Conservation (phyloP, 2,113 vertebrate species). For the Copsychus sechellarum region DNA sequence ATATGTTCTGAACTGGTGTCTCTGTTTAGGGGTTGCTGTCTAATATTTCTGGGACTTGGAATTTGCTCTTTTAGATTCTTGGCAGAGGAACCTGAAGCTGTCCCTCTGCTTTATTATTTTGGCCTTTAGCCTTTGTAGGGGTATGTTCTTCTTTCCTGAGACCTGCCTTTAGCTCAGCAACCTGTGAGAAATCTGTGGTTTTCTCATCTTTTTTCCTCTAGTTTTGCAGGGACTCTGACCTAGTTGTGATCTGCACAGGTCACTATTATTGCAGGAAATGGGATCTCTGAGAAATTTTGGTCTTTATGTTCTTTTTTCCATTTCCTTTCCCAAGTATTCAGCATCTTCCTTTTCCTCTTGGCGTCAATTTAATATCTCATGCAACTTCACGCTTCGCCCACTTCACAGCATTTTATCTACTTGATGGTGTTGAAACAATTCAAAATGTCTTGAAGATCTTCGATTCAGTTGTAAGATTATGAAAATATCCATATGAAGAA, state of each 20-base stretch:
- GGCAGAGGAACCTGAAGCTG: background rate
- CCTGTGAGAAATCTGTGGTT: background rate
- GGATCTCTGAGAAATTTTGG: background rate
- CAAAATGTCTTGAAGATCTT: background rate
- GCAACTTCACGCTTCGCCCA: background rate
- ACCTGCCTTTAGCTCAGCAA: background rate
- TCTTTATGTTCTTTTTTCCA: background rate
- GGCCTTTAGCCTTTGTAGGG: constrained; percentile 31
- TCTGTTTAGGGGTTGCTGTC: background rate
- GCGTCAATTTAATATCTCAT: background rate
- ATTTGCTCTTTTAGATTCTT: constrained; percentile 53
- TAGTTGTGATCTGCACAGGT: background rate
- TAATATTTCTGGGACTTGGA: constrained; percentile 41
- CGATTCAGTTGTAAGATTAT: background rate
- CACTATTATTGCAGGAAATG: background rate
- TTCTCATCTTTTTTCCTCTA: background rate
- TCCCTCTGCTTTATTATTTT: constrained; percentile 32
- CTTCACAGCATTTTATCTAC: background rate
- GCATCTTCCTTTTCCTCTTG: background rate
- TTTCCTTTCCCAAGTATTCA: background rate
- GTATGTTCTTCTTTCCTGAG: constrained; percentile 16
- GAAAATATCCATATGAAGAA: background rate
- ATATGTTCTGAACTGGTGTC: background rate
- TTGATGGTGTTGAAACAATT: background rate
- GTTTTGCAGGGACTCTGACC: background rate